Evolutionary conservation across 2,797 vertebrate genomes (phyloP), one percentile per base, ranked within the genome.

Genomic region (Percopsis omiscomaycus): DNA sequence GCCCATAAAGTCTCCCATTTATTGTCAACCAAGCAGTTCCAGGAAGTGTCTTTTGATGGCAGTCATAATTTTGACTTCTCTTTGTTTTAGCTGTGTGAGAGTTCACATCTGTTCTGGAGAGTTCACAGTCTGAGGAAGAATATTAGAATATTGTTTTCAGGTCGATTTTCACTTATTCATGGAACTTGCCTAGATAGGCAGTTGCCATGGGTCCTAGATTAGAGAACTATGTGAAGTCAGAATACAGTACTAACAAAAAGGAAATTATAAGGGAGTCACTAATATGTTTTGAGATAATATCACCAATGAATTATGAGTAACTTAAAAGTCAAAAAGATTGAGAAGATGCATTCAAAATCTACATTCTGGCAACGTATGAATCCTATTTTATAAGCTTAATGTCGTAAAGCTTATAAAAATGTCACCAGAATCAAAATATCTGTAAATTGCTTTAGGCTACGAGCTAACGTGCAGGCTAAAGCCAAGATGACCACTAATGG

Each of bases 1-100:
- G 47, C 76, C 42, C 68, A 71, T 61, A 69, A 60, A 71, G 65
- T 3, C 54, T 72, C 59, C 75, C 66, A 73, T 81, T 83, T 79
- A 78, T 59, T 46, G 56, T 81, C 73, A 73, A 81, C 71, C 64
- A 73, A 79, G 66, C 45, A 2, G 50, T 56, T 78, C 16, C 22
- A 71, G 56, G 69, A 76, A 75, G 51, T 51, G 30, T 68, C 66
- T 62, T 68, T 64, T 62, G 64, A 72, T 55, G 5, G 49, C 66
- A 55, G 70, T 52, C 64, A 11, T 28, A 57, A 59, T 12, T 73
- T 62, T 53, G 64, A 81, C 73, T 70, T 73, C 61, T 70, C 37
- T 4, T 59, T n/a, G 5, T 51, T 53, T 50, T 13, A 13, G 30
- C 69, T 74, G 28, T 44, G 59, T 62, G 60, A 37, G 44, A 47